Percentiles rank a stretch among this genome's conserved stretches.
These are phyloP conservation scores for Orius insidiosus DNA, from an alignment of 1,140 invertebrate species.

Conservation along the genomic window DNA sequence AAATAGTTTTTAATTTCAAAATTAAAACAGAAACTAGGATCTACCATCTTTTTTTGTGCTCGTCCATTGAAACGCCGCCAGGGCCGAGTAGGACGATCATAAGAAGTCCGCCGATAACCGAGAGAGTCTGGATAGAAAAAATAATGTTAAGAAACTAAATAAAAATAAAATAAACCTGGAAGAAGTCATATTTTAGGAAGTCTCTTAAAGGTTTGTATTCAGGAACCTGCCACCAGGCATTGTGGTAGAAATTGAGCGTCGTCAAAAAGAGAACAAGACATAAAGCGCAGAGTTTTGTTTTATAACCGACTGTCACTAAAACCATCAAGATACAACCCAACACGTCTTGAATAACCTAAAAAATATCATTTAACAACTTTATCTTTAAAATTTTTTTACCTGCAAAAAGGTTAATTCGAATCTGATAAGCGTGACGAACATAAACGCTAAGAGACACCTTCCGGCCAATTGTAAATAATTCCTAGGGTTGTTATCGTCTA, in stretches of 20 bases:
- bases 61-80: constrained; percentile 97
- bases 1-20: too few species aligned
- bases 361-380: constrained; percentile 15
- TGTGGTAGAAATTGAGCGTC: constrained; percentile 88
- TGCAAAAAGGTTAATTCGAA: constrained; percentile 84
- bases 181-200: constrained; percentile 99
- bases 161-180: constrained; percentile 52
- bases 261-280: constrained; percentile 81
- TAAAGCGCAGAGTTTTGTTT: constrained; percentile 94
- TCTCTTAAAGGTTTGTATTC: constrained; percentile 88
- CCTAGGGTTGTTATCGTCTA: constrained; percentile 89
- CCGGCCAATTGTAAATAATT: constrained; percentile 93
- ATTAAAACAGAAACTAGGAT: neutral
- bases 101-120: constrained; percentile 94
- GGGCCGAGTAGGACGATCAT: constrained; percentile 97
- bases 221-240: constrained; percentile 95
- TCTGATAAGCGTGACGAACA: constrained; percentile 93
- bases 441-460: constrained; percentile 88
- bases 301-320: constrained; percentile 91
- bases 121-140: constrained; percentile 65
- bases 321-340: constrained; percentile 89
- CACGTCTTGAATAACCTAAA: constrained; percentile 72
- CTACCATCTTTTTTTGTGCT: constrained; percentile 97
- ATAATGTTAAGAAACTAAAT: constrained; percentile 7
- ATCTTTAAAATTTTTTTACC: constrained; percentile 29